Percentiles rank a stretch among this genome's conserved stretches.
phyloP scores from a whole-genome alignment of 2,113 vertebrate genomes.

The Cynopterus brachyotis region DNA sequence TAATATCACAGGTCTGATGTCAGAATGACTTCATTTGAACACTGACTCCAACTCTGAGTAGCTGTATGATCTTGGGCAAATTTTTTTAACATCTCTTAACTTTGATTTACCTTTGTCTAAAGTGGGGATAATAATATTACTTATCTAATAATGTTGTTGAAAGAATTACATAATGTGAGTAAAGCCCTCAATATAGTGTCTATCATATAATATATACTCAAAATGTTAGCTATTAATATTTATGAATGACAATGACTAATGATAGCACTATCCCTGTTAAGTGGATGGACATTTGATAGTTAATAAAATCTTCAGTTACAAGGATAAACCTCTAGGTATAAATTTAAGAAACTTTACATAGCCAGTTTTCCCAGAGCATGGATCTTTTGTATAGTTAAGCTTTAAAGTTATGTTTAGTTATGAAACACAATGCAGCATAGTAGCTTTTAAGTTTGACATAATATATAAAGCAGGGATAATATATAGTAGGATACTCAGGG shows the following conservation, averaged over 20 bases:
- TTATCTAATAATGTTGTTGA: neutral
- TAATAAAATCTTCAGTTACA: neutral
- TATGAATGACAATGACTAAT: neutral
- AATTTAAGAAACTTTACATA: neutral
- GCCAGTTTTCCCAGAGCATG: neutral
- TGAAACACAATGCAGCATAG: neutral
- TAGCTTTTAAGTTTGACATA: neutral
- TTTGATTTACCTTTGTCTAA: neutral
- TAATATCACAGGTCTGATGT: neutral
- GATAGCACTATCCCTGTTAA: neutral
- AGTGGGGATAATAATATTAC: neutral
- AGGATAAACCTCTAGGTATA: neutral
- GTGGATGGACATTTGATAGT: neutral
- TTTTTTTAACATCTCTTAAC: neutral
- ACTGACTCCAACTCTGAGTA: neutral
- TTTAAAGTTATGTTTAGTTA: neutral
- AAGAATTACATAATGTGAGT: neutral
- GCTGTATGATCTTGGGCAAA: neutral
- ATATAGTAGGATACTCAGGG: neutral
- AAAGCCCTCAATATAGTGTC: neutral
- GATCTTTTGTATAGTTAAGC: neutral
- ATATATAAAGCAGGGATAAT: neutral
- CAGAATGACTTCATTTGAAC: neutral
- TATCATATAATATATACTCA: neutral
- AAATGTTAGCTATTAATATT: neutral